phyloP scores from a whole-genome alignment of 2,113 vertebrate genomes.

The Peromyscus polionotus region DNA sequence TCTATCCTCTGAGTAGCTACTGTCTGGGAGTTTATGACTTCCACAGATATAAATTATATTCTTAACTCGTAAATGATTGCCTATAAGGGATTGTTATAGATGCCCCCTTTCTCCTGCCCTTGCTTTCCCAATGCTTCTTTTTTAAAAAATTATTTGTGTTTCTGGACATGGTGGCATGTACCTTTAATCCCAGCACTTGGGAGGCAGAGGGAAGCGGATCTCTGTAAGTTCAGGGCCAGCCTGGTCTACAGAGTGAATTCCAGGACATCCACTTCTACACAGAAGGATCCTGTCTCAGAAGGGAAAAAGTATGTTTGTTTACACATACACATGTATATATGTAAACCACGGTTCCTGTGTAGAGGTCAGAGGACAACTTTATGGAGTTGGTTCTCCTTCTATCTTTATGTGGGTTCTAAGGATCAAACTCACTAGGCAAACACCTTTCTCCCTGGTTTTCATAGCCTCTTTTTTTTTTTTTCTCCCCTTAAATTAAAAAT shows the following conservation, averaged over 20 bases:
- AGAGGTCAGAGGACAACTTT: background rate
- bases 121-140: conserved; percentile 24
- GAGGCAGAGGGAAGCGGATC: background rate
- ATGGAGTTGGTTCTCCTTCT: background rate
- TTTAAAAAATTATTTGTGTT: background rate
- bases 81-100: background rate
- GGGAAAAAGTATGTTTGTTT: background rate
- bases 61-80: conserved; percentile 15
- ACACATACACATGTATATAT: background rate
- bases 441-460: background rate
- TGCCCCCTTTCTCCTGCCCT: background rate
- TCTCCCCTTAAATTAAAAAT: background rate
- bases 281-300: background rate
- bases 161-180: background rate
- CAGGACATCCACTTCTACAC: background rate
- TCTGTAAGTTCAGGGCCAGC: background rate
- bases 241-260: background rate
- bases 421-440: background rate
- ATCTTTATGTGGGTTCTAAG: background rate
- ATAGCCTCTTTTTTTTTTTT: background rate
- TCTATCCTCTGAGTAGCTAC: background rate
- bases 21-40: background rate
- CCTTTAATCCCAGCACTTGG: background rate
- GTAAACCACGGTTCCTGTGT: background rate
- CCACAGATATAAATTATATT: background rate